phyloP scores from a whole-genome alignment of 2,113 vertebrate genomes.

The Narcine bancroftii region DNA sequence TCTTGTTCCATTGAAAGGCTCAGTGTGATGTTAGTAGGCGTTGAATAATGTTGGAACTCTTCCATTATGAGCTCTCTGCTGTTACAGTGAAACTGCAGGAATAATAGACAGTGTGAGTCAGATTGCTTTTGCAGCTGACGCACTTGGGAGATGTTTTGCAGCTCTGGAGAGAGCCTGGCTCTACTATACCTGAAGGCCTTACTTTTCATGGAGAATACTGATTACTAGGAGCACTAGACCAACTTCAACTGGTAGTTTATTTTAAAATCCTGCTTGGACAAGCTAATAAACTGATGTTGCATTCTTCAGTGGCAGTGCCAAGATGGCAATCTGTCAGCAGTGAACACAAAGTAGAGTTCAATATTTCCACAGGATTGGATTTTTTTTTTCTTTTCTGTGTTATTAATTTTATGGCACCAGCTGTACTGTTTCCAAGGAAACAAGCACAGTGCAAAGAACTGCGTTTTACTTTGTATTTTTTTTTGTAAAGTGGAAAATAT shows the following conservation, averaged over 20 bases:
- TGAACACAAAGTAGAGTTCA: constrained; percentile 23
- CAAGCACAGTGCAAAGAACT: constrained; percentile 41
- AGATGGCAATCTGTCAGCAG: constrained; percentile 20
- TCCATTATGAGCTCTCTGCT: constrained; percentile 35
- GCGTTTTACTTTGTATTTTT: constrained; percentile 34
- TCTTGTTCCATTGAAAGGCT: constrained; percentile 36
- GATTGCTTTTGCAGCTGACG: constrained; percentile 43
- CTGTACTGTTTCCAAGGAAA: constrained; percentile 64
- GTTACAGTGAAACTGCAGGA: constrained; percentile 30
- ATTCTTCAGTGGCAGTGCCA: neutral
- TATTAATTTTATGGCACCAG: constrained; percentile 57
- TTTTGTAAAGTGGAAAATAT: constrained; percentile 20
- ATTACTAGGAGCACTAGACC: neutral
- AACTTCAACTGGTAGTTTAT: constrained; percentile 17
- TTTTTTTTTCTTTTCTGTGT: constrained; percentile 40
- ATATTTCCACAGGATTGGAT: constrained; percentile 32
- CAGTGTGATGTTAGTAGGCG: constrained; percentile 35
- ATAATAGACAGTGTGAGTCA: constrained; percentile 36
- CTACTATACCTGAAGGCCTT: constrained; percentile 22
- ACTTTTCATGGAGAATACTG: constrained; percentile 13
- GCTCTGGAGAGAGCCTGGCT: constrained; percentile 22
- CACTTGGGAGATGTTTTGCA: constrained; percentile 41
- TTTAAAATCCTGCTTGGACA: neutral
- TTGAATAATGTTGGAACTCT: constrained; percentile 31
- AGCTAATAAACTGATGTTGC: constrained; percentile 4